Evolutionary conservation across 1,140 invertebrate species (phyloP).

Genomic region (Leucophenga varia): DNA sequence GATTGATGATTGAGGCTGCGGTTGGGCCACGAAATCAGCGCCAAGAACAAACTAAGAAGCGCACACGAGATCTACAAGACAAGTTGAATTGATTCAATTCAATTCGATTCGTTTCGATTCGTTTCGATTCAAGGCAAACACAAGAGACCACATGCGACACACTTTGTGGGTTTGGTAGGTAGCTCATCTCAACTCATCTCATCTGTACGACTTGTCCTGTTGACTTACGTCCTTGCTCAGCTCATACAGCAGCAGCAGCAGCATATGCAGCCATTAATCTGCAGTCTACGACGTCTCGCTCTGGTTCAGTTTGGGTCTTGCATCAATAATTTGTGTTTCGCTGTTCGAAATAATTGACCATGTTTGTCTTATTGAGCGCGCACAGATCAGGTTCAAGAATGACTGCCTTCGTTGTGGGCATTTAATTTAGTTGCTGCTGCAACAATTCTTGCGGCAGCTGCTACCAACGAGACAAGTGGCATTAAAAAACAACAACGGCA

Average conservation of each 20-base stretch:
- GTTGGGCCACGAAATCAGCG: slow-evolving; percentile 9
- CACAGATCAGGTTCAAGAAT: slow-evolving; percentile 22
- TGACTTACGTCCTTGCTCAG: slow-evolving; percentile 5
- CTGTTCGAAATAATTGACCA: slow-evolving; percentile 53
- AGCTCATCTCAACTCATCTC: slow-evolving; percentile 7
- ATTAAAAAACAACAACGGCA: slow-evolving; percentile 44
- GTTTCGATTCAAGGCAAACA: background rate
- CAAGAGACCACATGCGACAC: slow-evolving; percentile 18
- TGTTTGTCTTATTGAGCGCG: slow-evolving; percentile 54
- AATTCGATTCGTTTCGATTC: too few species aligned
- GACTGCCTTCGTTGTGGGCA: slow-evolving; percentile 24
- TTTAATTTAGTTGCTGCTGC: slow-evolving; percentile 49
- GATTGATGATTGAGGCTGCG: slow-evolving; percentile 37
- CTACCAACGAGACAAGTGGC: slow-evolving; percentile 2
- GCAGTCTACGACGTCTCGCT: too few species aligned
- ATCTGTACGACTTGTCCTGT: too few species aligned
- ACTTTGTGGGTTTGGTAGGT: slow-evolving; percentile 10
- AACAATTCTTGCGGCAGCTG: too few species aligned
- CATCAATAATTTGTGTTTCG: slow-evolving; percentile 54
- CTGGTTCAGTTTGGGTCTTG: too few species aligned
- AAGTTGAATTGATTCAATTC: too few species aligned
- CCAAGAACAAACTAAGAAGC: too few species aligned
- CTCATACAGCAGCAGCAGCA: background rate
- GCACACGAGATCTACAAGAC: too few species aligned
- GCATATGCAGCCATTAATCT: too few species aligned